Base-by-base conservation (phyloP, 2,888 invertebrate genomes). In the Acanthosepion lycidas region DNA sequence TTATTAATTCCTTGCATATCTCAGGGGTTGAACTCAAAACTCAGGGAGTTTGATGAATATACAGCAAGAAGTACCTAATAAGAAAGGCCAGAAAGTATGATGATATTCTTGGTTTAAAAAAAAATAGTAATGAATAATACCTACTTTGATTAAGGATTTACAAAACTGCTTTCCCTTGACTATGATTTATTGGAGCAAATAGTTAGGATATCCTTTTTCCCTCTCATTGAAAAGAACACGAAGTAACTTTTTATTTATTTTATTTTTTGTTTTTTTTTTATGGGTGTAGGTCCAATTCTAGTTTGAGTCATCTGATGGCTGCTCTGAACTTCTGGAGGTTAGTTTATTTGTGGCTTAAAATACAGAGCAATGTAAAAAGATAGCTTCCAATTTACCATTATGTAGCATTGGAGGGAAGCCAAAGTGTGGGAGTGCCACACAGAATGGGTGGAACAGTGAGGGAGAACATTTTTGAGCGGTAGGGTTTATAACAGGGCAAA, bases 251-350 rank as follows among this genome's bases (percentile, higher is more conserved):
- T 42, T 42, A 42, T 42, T 42, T 42, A 42, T 42, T 42, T 42
- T 42, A 42, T 42, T 42, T 42, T 42, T 42, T 42, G 42, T 42
- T 33, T 78, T 78, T 78, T 78, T 28, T n/a, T n/a, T n/a, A 78
- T 78, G 78, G 78, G 78, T 78, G 78, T 33, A 78, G 78, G n/a
- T 78, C 78, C 78, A 78, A 78, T 78, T 78, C 78, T 78, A 78
- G 78, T 78, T 78, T 15, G 78, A 15, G 78, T 33, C 78, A 78
- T 78, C 78, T n/a, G 78, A n/a, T 78, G 78, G 78, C 78, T 78
- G 78, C 78, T 78, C 78, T 78, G 78, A 78, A 78, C 78, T 78
- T 78, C 78, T 78, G 78, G 78, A 78, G 78, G 78, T 78, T 78
- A 78, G n/a, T 78, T 78, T 78, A 78, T 78, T 78, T 33, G 33